These are phyloP conservation scores for Leucoma salicis DNA, from an alignment of 2,888 invertebrate species.

Conservation along the genomic window DNA sequence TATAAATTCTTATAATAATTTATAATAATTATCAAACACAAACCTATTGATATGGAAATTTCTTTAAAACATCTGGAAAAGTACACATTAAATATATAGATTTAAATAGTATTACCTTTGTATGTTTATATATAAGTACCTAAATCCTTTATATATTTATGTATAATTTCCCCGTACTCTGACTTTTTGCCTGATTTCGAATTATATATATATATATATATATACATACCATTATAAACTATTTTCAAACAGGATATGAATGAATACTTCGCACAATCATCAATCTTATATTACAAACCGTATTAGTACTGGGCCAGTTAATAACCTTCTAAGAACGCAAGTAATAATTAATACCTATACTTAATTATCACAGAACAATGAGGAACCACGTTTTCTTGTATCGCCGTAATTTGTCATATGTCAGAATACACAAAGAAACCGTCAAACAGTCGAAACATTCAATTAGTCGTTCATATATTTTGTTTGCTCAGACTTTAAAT, in stretches of 20 bases:
- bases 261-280: conserved; percentile 2
- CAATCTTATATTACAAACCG: conserved; percentile 12
- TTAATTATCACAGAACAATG: conserved; percentile 26
- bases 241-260: background rate
- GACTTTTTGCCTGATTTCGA: too few species aligned
- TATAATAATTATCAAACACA: too few species aligned
- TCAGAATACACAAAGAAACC: conserved; percentile 36
- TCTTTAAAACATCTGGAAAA: too few species aligned
- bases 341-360: conserved; percentile 19
- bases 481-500: conserved; percentile 11
- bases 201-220: too few species aligned
- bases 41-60: too few species aligned
- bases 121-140: too few species aligned
- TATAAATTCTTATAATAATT: too few species aligned
- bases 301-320: conserved; percentile 9
- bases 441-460: conserved; percentile 39
- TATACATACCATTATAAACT: background rate
- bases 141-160: too few species aligned
- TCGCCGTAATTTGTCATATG: conserved; percentile 37
- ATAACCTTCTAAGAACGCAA: conserved; percentile 13
- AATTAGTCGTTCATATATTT: conserved; percentile 26
- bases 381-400: conserved; percentile 35
- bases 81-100: too few species aligned
- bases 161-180: too few species aligned
- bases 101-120: too few species aligned